Evolutionary conservation across 2,797 vertebrate species (phyloP).

Genomic region (Myotis vivesi): DNA sequence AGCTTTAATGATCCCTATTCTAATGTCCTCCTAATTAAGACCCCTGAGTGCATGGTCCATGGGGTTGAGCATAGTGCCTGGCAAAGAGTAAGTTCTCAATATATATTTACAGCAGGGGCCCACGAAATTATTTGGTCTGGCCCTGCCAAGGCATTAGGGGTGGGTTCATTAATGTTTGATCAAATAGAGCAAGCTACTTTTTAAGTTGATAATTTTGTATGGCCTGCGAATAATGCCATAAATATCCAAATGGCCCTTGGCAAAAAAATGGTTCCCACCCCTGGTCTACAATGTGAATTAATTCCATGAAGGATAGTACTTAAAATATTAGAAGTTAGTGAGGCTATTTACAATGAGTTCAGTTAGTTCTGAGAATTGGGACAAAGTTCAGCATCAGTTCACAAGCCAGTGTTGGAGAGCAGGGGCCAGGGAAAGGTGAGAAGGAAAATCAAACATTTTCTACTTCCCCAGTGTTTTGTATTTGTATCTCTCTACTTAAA

Average conservation of each 20-base stretch:
- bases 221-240: too few species aligned
- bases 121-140: too few species aligned
- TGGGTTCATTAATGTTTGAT: too few species aligned
- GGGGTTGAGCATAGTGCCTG: not conserved
- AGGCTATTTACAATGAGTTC: not conserved
- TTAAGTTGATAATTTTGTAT: too few species aligned
- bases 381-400: not conserved
- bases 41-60: not conserved
- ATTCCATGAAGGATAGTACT: not conserved
- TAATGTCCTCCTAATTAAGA: not conserved
- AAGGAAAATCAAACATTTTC: not conserved
- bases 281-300: not conserved
- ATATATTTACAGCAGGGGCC: too few species aligned
- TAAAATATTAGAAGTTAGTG: not conserved
- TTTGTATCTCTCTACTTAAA: not conserved
- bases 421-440: not conserved
- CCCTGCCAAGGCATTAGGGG: too few species aligned
- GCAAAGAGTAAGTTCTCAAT: not conserved
- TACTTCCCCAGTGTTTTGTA: not conserved
- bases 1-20: not conserved
- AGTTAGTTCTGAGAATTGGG: not conserved
- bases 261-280: too few species aligned
- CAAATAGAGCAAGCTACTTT: too few species aligned
- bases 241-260: too few species aligned
- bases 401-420: not conserved